Evolutionary conservation across 2,797 vertebrate species (phyloP), one percentile per base, ranked within the genome.

Genomic region (Pempheris klunzingeri): DNA sequence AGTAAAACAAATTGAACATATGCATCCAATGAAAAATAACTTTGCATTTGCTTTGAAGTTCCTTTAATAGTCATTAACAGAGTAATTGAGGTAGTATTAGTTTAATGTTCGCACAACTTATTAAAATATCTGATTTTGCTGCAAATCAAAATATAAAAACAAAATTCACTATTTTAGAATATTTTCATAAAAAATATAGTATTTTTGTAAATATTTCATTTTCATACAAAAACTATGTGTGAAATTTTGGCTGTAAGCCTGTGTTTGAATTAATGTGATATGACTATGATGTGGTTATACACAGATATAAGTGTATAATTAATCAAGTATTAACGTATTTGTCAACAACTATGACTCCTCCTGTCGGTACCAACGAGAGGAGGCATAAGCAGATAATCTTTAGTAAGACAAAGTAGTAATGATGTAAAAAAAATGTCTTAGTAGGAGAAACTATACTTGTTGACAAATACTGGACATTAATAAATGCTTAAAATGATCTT

Each of bases 241-340:
- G 4, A 18, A 52, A 30, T 26, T 20, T 20, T 36, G 34, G 28
- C 14, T n/a, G n/a, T n/a, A n/a, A n/a, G 36, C 41, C 38, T 68
- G 20, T 34, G 30, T 59, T 68, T 53, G 43, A 68, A 52, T 65
- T 71, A 24, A 83, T 77, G 67, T 61, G 70, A 71, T 69, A 20
- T 55, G 17, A 54, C 82, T 67, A 72, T 0, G 13, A 46, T 28
- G 13, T 22, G 60, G 30, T 36, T 57, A 18, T 22, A 39, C 15
- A 1, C 44, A 24, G 14, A 9, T 47, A 6, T 34, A 38, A 28
- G 52, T n/a, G 30, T 61, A 39, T 39, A 50, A 64, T 55, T n/a
- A 24, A 15, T 1, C 32, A 20, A 12, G 57, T 46, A 43, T 30
- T 11, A 38, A 38, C 20, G 7, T 34, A 49, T 62, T 18, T 41